Evolutionary conservation across 2,797 vertebrate species (phyloP), one percentile per base, ranked within the genome.

Genomic region (Balearica regulorum): DNA sequence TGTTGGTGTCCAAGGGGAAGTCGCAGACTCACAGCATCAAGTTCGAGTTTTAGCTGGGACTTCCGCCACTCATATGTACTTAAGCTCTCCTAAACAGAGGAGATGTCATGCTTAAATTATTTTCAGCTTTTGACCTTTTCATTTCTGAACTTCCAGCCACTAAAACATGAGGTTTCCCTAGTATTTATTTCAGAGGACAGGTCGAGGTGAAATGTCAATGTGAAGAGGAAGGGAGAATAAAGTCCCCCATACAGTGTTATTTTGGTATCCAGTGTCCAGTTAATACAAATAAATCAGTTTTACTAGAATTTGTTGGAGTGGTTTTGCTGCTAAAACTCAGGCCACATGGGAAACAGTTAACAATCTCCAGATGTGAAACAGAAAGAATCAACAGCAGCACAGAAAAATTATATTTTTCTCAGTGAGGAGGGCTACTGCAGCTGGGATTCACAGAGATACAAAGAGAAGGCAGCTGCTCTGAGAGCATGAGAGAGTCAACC

Each of bases 241-340:
- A 89, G 62, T 85, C 83, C 61, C 65, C 60, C 9, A 10, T 94
- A 58, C n/a, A 57, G 39, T 93, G 80, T 89, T 88, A 76, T 90
- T 93, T 90, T 37, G 35, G 69, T 95, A 86, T 95, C 69, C 73
- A 73, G 48, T 96, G 89, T 95, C 62, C 80, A 92, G 78, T 92
- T 95, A 65, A 84, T 96, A 94, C 79, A 96, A 89, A 91, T 94
- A 94, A 95, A 90, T 84, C 81, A 83, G 61, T 90, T 94, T 96
- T 95, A 96, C 82, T 93, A 89, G 81, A 88, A 57, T 91, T 83
- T 57, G 28, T 72, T 94, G 79, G 82, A 91, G 53, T 66, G 86
- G 26, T 87, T 94, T 93, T 95, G 73, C 82, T 93, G 77, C 87
- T 94, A 66, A 93, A 95, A 79, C 41, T 92, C 65, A 70, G 71